Base-by-base conservation (phyloP, 2,113 vertebrate genomes). In the Ageneiosus marmoratus region DNA sequence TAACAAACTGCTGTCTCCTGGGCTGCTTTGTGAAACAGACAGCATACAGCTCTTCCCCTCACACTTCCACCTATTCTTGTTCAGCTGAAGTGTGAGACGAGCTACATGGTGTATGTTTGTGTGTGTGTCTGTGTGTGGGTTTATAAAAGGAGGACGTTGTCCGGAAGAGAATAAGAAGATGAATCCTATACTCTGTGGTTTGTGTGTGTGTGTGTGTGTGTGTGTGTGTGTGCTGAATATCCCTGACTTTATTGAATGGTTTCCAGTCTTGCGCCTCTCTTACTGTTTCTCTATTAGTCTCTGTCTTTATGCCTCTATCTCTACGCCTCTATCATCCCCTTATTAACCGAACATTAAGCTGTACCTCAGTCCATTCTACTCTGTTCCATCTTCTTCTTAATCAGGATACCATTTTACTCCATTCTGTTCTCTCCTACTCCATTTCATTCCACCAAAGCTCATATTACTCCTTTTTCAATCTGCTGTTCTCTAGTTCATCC, bases 1-100 rank as follows among this genome's bases (percentile, higher is more conserved):
- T 81, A 60, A 72, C 56, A 79, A 69, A 50, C 48, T 8, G 29
- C 24, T 10, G 80, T 86, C 85, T 86, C 80, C 48, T 44, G 87
- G 77, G 85, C 74, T 50, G 16, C 27, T 56, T 70, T 75, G 37
- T 56, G 27, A 83, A 32, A 67, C 51, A 29, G 41, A 46, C 44
- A 3, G 69, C 46, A 5, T 63, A 13, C 76, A 41, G 46, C 78
- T 75, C 74, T 84, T 85, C 67, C 85, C 76, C 73, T 69, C 55
- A 56, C 80, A 86, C 82, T 87, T 88, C 85, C 86, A 86, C 76
- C 72, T 74, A 88, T 87, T 87, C 86, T 84, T 65, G 37, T 44
- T 4, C 55, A 22, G n/a, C 67, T 79, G 63, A 46, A 58, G 70
- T 51, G 5, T 41, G 37, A n/a, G n/a, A n/a, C n/a, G n/a, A n/a